Evolutionary conservation across 2,888 invertebrate species (phyloP), one percentile per base, ranked within the genome.

Genomic region (Hemistola chrysoprasaria): DNA sequence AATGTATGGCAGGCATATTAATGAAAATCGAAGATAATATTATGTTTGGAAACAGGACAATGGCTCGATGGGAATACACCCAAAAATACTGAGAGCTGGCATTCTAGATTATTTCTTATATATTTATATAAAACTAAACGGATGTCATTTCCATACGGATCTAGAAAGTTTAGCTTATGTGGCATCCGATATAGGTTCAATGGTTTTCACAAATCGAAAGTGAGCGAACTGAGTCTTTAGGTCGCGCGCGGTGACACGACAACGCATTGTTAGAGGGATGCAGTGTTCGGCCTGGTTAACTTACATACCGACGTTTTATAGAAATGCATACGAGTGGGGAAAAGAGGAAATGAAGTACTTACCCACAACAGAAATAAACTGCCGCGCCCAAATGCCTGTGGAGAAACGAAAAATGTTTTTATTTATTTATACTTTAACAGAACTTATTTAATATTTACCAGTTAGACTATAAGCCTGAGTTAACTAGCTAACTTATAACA

Each of bases 331-430:
- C 11, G n/a, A 7, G 3, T 10, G 7, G 22, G 21, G 10, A 7
- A 21, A 24, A 11, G 27, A 22, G 6, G 3, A 22, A 26, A 33
- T 22, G 23, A 22, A 27, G 2, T 1, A 27, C 78, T 75, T 65
- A 87, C 87, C 82, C 71, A 61, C 70, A 73, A 56, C 78, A 85
- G 50, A 73, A 78, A 51, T 65, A 73, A 42, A 79, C 47, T 6
- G 71, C 79, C 11, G 79, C 74, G 28, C 76, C 71, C 54, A 85
- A 63, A 53, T 83, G 82, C 61, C 87, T 87, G 81, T 22, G 78
- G 81, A 53, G 29, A 68, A 56, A 27, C 37, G 25, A 26, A 28
- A 16, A 11, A 20, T 6, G 8, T 8, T 8, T 6, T 24, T 35
- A 22, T 21, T 11, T 16, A 3, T 16, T 16, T 16, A 16, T 3